Conservation (phyloP, 2,888 invertebrate species). For the Apodemia duryi region DNA sequence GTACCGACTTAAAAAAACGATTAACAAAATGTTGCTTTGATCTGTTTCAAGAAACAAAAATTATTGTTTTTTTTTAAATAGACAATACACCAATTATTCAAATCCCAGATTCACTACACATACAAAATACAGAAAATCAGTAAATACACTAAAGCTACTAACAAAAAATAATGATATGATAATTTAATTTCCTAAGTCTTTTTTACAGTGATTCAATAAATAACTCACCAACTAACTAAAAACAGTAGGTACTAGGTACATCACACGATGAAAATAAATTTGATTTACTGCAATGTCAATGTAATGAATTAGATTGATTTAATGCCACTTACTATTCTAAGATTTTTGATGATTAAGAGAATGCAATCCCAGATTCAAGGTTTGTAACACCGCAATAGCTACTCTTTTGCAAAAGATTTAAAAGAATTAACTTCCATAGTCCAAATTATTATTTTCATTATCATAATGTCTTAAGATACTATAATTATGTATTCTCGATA, state of each 20-base stretch:
- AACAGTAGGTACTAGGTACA: neutral
- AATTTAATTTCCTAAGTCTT: slow-evolving; percentile 14
- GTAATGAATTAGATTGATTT: neutral
- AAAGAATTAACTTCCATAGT: no score
- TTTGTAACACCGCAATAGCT: neutral
- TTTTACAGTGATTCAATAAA: slow-evolving; percentile 15
- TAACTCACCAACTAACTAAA: neutral
- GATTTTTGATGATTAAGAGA: neutral
- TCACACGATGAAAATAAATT: slow-evolving; percentile 6
- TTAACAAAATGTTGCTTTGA: neutral
- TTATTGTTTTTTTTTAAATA: neutral
- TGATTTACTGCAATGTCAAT: slow-evolving; percentile 11
- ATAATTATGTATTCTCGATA: no score
- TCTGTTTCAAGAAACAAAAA: neutral
- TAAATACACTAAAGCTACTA: neutral
- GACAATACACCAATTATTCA: neutral
- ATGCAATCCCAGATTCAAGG: neutral
- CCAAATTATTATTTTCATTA: no score
- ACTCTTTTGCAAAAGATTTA: neutral
- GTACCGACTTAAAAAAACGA: neutral
- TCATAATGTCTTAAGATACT: no score
- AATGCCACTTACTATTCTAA: neutral
- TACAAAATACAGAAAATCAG: slow-evolving; percentile 1
- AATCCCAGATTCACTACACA: neutral
- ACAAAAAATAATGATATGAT: slow-evolving; percentile 14